Evolutionary conservation across 2,888 invertebrate genomes (phyloP), one percentile per base, ranked within the genome.

Genomic region (Helicoverpa assulta): DNA sequence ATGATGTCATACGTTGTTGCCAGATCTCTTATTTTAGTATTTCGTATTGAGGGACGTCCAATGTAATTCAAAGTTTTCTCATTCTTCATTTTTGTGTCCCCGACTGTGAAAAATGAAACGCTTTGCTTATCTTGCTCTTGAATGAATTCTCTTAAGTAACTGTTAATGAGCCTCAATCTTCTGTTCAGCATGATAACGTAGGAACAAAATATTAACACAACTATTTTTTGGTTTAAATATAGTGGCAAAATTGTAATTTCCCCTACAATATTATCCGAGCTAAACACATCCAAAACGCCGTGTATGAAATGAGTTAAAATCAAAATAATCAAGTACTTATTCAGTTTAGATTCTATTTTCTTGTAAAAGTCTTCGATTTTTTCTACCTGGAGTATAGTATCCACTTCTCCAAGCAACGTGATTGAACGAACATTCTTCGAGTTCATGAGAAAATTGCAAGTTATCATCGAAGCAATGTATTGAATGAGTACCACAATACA

Each of bases 1-100:
- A 93, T 88, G 2, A 80, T 77, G 61, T 90, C 88, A 59, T 91
- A 93, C 18, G 87, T 87, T 4, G 79, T 73, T 0, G 91, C 90
- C 43, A 94, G 81, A 16, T 89, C 89, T 21, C 86, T 83, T 56
- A 93, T 88, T 80, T 89, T 90, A 67, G 81, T 85, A 55, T 89
- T 90, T 7, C 73, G 85, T 5, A 82, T 51, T 19, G 89, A 84
- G 4, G 87, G 75, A 16, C 75, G 81, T 0, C 89, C 89, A 43
- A 89, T 87, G 51, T 86, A 82, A 62, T 87, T 86, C 5, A 85
- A 78, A 18, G 70, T 77, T 50, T 82, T 72, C n/a, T 84, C 68
- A 10, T 75, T 26, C 2, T 67, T 53, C 12, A 73, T 33, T 47
- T 85, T 87, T 47, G 71, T 80, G 14, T 86, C 76, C 4, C 73